Conservation (phyloP, 2,888 invertebrate species). For the Griposia aprilina region DNA sequence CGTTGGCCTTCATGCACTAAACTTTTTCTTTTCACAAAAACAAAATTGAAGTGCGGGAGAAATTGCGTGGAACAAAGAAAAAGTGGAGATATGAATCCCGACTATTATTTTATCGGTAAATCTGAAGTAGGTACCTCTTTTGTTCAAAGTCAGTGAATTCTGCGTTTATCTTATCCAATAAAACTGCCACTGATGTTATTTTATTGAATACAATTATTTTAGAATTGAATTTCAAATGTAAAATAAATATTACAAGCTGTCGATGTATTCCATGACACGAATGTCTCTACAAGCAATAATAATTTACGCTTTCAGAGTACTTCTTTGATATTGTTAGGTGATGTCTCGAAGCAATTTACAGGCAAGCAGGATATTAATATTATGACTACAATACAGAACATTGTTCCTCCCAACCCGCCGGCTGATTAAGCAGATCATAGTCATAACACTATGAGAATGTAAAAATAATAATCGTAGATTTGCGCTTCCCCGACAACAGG, state of each 20-base stretch:
- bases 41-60: background rate
- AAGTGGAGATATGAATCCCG: background rate
- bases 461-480: background rate
- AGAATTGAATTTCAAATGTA: conserved; percentile 13
- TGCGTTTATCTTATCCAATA: conserved; percentile 15
- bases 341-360: too few species aligned
- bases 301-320: too few species aligned
- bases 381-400: background rate
- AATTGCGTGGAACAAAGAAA: conserved; percentile 18
- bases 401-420: background rate
- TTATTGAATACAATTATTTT: conserved; percentile 15
- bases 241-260: conserved; percentile 9
- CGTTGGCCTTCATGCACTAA: background rate
- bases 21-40: background rate
- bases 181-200: conserved; percentile 19
- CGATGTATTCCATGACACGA: conserved; percentile 20
- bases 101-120: conserved; percentile 22
- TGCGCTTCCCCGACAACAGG: background rate
- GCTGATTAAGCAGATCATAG: background rate
- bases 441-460: background rate
- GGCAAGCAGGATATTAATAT: background rate
- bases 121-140: conserved; percentile 24
- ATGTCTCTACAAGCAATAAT: background rate
- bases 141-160: conserved; percentile 30
- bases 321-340: background rate